Evolutionary conservation across 1,140 invertebrate species (phyloP), one percentile per base, ranked within the genome.

Genomic region (Thaumetopoea pityocampa): DNA sequence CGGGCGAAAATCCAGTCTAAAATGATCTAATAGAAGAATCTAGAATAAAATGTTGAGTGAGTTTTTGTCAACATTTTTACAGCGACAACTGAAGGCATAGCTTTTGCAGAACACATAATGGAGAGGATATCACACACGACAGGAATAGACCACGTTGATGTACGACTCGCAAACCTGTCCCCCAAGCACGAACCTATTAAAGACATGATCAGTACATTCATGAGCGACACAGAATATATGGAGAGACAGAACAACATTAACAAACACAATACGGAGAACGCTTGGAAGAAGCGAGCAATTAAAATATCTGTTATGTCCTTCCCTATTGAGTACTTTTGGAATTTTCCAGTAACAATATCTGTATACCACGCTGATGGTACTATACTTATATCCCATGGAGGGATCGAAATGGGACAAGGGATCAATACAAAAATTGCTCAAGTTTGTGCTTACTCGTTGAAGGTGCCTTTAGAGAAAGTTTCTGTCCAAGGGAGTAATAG

Each of bases 61-160:
- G n/a, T n/a, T n/a, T n/a, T n/a, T n/a, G n/a, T 23, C 22, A 23
- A 8, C 9, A 7, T 4, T 2, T 20, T 41, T 26, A 8, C 54
- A 91, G 92, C 88, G 11, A 88, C 90, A 1, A 87, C 88, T 1
- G 92, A 94, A 79, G 91, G 78, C 2, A 72, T 90, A 2, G 89
- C 88, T 3, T 85, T 92, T 51, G 88, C 90, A 11, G 96, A 97
- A 74, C 90, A 89, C 37, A 90, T 96, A 11, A 95, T 97, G 89
- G 94, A 97, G 47, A 91, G 95, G 61, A 92, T 96, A 43, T 90
- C 93, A 1, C 86, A 87, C 29, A 79, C 66, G 3, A 72, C 91
- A 1, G 86, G 88, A 1, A 88, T 89, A 56, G 93, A 96, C 81
- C 89, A 94, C 0, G 44, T 90, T 1, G 88, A 92, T 35, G 88